Conservation (phyloP, 2,113 vertebrate species). For the Psittacus erithacus region DNA sequence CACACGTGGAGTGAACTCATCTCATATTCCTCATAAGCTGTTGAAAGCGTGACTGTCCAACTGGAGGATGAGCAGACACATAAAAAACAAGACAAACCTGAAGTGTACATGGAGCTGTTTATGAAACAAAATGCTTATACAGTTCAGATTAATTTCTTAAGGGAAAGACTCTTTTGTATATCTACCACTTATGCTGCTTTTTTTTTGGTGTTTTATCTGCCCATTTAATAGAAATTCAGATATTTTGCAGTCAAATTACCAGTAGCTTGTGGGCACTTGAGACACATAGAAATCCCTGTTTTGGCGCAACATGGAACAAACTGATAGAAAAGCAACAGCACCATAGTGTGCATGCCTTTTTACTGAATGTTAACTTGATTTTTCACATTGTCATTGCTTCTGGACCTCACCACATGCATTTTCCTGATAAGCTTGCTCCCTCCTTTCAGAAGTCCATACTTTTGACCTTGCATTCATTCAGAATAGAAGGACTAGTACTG, state of each 20-base stretch:
- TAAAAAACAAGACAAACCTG: background rate
- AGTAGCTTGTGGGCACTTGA: background rate
- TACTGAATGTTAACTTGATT: slow-evolving; percentile 16
- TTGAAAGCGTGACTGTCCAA: background rate
- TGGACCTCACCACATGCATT: slow-evolving; percentile 44
- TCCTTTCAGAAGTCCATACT: background rate
- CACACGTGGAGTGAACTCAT: accelerated
- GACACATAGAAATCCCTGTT: background rate
- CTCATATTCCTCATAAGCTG: background rate
- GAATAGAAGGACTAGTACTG: slow-evolving; percentile 32
- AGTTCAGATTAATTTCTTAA: background rate
- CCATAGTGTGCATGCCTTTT: background rate
- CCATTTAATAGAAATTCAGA: background rate
- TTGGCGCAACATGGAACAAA: background rate
- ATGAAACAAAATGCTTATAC: background rate
- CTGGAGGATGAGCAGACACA: background rate
- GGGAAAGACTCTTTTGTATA: background rate
- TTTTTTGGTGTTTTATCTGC: background rate
- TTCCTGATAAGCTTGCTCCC: slow-evolving; percentile 57
- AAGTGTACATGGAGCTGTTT: background rate
- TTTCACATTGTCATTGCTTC: slow-evolving; percentile 31
- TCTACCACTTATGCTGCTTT: background rate
- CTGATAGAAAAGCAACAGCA: background rate
- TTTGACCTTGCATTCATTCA: slow-evolving; percentile 71
- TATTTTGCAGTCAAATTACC: background rate